These are phyloP conservation scores for Nephrotoma guestfalica DNA, from an alignment of 2,888 invertebrate species.

Conservation along the genomic window DNA sequence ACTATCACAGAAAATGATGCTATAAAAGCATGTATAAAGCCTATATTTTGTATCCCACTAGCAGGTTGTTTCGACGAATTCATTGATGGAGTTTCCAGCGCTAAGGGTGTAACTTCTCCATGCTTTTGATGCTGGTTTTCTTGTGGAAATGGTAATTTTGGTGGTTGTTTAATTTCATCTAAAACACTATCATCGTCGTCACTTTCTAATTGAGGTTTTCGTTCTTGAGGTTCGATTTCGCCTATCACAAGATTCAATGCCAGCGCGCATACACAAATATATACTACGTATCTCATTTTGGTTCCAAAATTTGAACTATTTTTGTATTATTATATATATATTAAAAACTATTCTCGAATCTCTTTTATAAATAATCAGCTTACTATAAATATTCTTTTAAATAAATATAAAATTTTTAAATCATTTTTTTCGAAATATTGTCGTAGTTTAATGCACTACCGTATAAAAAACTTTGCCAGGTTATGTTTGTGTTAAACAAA, in stretches of 20 bases:
- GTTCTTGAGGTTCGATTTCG: neutral
- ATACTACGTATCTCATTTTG: neutral
- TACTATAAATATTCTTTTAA: neutral
- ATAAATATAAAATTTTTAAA: neutral
- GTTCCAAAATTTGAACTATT: no score
- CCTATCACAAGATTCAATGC: neutral
- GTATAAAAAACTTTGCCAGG: neutral
- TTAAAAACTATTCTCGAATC: neutral
- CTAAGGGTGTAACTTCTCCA: neutral
- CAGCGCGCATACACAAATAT: neutral
- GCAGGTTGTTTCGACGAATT: neutral
- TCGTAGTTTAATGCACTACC: neutral
- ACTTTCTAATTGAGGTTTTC: neutral
- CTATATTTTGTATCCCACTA: conserved; percentile 21
- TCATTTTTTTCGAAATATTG: neutral
- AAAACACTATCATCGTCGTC: neutral
- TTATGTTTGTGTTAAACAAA: neutral
- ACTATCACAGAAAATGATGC: conserved; percentile 93
- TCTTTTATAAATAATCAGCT: neutral
- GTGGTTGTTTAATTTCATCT: neutral
- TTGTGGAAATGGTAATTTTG: neutral
- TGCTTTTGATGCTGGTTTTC: neutral
- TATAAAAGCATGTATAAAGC: conserved; percentile 86
- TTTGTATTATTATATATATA: neutral
- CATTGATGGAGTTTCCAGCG: neutral